phyloP scores from a whole-genome alignment of 2,888 invertebrate species.

The Masnerella sp. region DNA sequence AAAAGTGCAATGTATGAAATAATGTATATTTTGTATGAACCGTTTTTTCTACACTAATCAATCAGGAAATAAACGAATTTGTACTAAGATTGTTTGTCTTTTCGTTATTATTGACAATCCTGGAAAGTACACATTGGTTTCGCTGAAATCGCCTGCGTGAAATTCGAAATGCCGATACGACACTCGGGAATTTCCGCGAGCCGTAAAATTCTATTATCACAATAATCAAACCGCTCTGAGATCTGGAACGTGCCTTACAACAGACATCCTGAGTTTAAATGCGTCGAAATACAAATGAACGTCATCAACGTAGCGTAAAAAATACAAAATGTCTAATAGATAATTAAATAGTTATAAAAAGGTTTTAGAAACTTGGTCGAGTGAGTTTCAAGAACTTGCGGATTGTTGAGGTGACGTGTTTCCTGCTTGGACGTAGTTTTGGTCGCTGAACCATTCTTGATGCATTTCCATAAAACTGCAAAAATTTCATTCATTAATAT shows the following conservation, averaged over 20 bases:
- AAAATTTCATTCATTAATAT: too few species aligned
- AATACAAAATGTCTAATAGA: constrained; percentile 30
- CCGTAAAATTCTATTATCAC: constrained; percentile 41
- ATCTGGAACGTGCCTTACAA: constrained; percentile 42
- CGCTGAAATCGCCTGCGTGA: constrained; percentile 2
- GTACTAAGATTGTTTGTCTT: constrained; percentile 27
- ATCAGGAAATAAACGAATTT: constrained; percentile 41
- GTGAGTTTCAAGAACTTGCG: constrained; percentile 50
- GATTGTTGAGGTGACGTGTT: constrained; percentile 74
- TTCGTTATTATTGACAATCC: constrained; percentile 23
- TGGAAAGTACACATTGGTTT: constrained; percentile 22
- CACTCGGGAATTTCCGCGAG: constrained; percentile 3
- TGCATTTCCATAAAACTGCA: constrained; percentile 87
- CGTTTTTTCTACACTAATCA: constrained; percentile 35
- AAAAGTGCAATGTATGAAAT: constrained; percentile 48
- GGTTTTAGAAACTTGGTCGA: neutral
- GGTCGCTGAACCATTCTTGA: constrained; percentile 89
- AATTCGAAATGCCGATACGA: constrained; percentile 24
- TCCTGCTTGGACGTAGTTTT: constrained; percentile 82
- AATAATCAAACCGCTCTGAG: constrained; percentile 38
- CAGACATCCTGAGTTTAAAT: constrained; percentile 41
- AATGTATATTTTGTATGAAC: constrained; percentile 56
- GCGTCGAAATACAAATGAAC: constrained; percentile 30
- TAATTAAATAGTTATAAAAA: constrained; percentile 32
- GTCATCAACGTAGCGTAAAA: too few species aligned